Conservation (phyloP, 2,888 invertebrate species). For the Hyles lineata region DNA sequence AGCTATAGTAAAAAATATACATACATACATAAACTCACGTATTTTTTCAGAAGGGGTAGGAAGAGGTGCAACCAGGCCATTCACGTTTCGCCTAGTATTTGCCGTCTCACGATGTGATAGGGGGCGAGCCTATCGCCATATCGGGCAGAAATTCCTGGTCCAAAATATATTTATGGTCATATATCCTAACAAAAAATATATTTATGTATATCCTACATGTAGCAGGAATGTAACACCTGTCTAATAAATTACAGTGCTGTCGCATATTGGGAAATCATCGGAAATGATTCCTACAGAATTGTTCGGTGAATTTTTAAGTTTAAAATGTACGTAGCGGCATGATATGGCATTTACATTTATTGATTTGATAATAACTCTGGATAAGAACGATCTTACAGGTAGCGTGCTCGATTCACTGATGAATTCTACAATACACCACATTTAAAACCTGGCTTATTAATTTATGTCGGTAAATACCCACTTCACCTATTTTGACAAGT, state of each 20-base stretch:
- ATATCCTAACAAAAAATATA: no score
- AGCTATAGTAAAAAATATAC: no score
- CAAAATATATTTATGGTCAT: no score
- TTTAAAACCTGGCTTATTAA: not conserved
- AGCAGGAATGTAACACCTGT: not conserved
- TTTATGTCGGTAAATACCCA: not conserved
- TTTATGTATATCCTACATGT: no score
- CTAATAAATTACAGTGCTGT: not conserved
- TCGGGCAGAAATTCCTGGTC: no score
- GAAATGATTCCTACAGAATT: not conserved
- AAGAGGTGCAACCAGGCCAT: no score
- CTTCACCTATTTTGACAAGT: not conserved
- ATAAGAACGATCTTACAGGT: not conserved
- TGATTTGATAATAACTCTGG: conserved; percentile 11
- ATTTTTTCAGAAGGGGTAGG: no score
- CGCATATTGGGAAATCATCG: not conserved
- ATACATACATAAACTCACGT: no score
- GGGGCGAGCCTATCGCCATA: no score
- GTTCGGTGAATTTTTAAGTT: not conserved
- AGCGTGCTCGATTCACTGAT: not conserved
- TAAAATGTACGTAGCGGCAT: not conserved
- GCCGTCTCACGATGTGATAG: no score
- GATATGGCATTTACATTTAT: not conserved
- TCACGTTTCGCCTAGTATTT: no score
- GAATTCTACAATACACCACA: no score